phyloP scores from a whole-genome alignment of 2,113 vertebrate species.

The Cebidichthys violaceus region DNA sequence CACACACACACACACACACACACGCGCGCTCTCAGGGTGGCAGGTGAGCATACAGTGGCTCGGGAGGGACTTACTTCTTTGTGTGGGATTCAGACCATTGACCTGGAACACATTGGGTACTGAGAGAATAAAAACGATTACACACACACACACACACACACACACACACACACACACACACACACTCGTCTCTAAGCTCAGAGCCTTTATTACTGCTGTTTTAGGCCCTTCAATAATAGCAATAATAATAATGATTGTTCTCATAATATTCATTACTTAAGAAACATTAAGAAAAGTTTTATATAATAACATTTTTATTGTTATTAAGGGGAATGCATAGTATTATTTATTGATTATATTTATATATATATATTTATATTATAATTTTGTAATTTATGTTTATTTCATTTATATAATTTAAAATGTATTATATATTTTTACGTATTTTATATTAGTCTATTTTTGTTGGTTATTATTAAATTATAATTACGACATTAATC shows the following conservation, averaged over 20 bases:
- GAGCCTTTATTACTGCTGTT: slow-evolving; percentile 7
- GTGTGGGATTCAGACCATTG: slow-evolving; percentile 68
- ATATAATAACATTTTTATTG: neutral
- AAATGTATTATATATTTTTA: neutral
- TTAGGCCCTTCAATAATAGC: neutral
- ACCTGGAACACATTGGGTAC: slow-evolving; percentile 72
- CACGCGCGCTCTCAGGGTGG: slow-evolving; percentile 31
- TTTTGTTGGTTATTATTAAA: neutral
- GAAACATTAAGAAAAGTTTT: too few species aligned
- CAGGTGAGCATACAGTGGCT: slow-evolving; percentile 59
- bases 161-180: slow-evolving; percentile 19
- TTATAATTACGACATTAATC: neutral
- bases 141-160: slow-evolving; percentile 29
- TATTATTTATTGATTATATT: too few species aligned
- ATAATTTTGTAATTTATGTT: neutral
- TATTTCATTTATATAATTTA: neutral
- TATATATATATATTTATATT: too few species aligned
- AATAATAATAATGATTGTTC: neutral
- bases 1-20: slow-evolving; percentile 32
- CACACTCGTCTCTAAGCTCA: neutral
- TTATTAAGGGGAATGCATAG: neutral
- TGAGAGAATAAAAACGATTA: slow-evolving; percentile 55
- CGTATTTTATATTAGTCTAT: neutral
- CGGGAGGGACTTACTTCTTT: slow-evolving; percentile 44
- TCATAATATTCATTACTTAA: neutral